phyloP scores from a whole-genome alignment of 2,888 invertebrate genomes.

The Cryptocephalus moraei region DNA sequence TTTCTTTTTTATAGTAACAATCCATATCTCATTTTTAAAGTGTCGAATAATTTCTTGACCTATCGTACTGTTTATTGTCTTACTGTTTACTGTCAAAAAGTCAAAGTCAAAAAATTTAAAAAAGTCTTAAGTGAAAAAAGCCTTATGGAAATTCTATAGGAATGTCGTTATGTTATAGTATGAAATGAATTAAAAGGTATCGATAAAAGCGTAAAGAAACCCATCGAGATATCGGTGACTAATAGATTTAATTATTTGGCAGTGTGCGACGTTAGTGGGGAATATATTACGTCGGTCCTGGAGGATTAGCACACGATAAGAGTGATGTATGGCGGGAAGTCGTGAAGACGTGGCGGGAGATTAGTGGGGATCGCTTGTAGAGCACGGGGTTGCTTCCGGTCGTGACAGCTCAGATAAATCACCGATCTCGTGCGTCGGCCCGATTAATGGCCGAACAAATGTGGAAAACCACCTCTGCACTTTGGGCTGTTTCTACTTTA shows the following conservation, averaged over 20 bases:
- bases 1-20: too few relatives aligned
- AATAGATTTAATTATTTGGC: constrained; percentile 25
- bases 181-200: too few relatives aligned
- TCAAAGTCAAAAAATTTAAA: too few relatives aligned
- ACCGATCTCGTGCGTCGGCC: constrained; percentile 27
- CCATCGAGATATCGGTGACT: constrained; percentile 6
- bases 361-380: constrained; percentile 37
- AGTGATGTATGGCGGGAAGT: constrained; percentile 38
- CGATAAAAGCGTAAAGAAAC: too few relatives aligned
- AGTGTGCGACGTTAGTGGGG: constrained; percentile 14
- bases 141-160: too few relatives aligned
- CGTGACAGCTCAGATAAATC: constrained; percentile 38
- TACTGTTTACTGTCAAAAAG: too few relatives aligned
- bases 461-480: constrained; percentile 38
- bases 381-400: constrained; percentile 38
- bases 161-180: too few relatives aligned
- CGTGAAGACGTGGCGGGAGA: constrained; percentile 38
- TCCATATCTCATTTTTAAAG: too few relatives aligned
- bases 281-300: constrained; percentile 28
- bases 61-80: too few relatives aligned
- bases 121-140: too few relatives aligned
- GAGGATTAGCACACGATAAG: constrained; percentile 33
- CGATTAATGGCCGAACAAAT: constrained; percentile 40
- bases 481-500: constrained; percentile 26
- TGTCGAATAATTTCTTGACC: too few relatives aligned